These are phyloP conservation scores for Heteractis magnifica DNA, from an alignment of 92 coral and sea anemone species.

Conservation along the genomic window DNA sequence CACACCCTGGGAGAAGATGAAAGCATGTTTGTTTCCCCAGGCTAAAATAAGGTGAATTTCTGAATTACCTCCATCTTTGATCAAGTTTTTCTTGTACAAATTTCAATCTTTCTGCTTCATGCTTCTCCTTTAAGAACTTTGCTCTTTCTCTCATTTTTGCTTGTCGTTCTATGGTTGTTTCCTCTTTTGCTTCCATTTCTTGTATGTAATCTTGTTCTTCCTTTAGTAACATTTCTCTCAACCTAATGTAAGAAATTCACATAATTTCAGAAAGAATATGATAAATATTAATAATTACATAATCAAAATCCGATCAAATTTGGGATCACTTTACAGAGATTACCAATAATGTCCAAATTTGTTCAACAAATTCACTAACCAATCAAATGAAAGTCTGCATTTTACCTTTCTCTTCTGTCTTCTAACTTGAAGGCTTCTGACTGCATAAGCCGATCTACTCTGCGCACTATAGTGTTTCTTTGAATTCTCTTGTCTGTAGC, in stretches of 20 bases:
- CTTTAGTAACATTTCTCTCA: slow-evolving; percentile 73
- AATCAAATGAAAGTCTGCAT: not conserved
- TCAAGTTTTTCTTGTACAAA: slow-evolving; percentile 91
- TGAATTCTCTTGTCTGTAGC: slow-evolving; percentile 91
- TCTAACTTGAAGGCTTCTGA: slow-evolving; percentile 76
- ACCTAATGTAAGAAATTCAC: slow-evolving; percentile 25
- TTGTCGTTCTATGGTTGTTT: slow-evolving; percentile 93
- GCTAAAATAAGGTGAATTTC: not conserved
- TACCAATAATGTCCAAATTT: no score
- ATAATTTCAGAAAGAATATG: not conserved
- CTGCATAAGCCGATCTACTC: slow-evolving; percentile 89
- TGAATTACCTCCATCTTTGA: slow-evolving; percentile 92
- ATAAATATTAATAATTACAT: no score
- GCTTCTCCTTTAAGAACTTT: slow-evolving; percentile 86
- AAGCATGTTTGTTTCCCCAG: not conserved
- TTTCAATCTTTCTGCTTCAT: slow-evolving; percentile 79
- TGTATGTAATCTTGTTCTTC: slow-evolving; percentile 80
- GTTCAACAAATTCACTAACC: no score
- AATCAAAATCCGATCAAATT: no score
- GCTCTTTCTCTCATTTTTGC: slow-evolving; percentile 99
- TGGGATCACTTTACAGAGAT: no score
- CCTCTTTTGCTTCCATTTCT: slow-evolving; percentile 96
- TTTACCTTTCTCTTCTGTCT: slow-evolving; percentile 89
- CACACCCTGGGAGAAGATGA: no score
- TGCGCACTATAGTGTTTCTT: slow-evolving; percentile 76